These are phyloP conservation scores for Tenebrio molitor DNA, from an alignment of 1,140 invertebrate genomes.

Conservation along the genomic window DNA sequence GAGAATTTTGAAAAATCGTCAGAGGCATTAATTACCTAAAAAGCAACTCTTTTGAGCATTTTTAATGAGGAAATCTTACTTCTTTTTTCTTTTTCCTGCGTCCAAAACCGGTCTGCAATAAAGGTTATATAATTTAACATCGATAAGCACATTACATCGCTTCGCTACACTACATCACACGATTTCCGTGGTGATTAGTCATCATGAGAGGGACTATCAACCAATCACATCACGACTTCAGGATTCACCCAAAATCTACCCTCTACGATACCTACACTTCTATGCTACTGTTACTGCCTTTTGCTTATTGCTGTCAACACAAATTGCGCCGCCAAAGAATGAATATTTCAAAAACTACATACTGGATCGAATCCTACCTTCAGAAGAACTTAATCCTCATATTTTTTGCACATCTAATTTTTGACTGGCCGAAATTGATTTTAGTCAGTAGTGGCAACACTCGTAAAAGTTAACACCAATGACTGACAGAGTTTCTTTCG, in stretches of 20 bases:
- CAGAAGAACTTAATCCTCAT: too few species aligned
- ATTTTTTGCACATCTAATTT: too few species aligned
- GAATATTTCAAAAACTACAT: too few species aligned
- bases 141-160: slow-evolving; percentile 45
- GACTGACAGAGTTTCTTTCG: too few species aligned
- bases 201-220: slow-evolving; percentile 22
- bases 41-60: slow-evolving; percentile 64
- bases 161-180: slow-evolving; percentile 45
- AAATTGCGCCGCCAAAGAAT: too few species aligned
- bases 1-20: slow-evolving; percentile 59
- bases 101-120: slow-evolving; percentile 89
- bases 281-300: not conserved
- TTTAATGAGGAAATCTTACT: slow-evolving; percentile 79
- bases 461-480: too few species aligned
- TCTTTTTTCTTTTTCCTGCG: slow-evolving; percentile 97
- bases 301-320: too few species aligned
- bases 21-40: slow-evolving; percentile 63
- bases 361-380: too few species aligned
- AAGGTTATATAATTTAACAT: slow-evolving; percentile 64
- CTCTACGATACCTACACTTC: not conserved
- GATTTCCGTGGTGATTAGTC: slow-evolving; percentile 28
- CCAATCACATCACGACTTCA: not conserved
- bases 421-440: too few species aligned
- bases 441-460: too few species aligned
- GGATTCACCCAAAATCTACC: not conserved